phyloP scores from a whole-genome alignment of 92 coral and sea anemone species.

The Meandrina meandrites region DNA sequence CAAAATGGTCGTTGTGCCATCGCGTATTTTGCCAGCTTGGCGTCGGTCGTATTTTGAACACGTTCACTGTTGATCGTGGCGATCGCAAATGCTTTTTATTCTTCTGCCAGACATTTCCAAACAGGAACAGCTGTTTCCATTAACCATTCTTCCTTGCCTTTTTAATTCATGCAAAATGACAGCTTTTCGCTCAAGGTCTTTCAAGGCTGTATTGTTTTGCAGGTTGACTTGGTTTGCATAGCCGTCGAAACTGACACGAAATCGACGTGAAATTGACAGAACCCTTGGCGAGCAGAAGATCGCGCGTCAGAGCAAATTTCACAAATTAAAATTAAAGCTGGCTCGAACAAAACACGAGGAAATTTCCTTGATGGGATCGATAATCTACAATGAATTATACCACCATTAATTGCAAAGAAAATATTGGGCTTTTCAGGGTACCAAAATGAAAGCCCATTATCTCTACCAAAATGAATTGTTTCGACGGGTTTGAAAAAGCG shows the following conservation, averaged over 20 bases:
- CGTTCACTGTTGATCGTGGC: not conserved
- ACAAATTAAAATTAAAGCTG: slow-evolving; percentile 11
- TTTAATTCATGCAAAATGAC: slow-evolving; percentile 40
- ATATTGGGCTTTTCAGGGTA: not conserved
- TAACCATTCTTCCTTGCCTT: slow-evolving; percentile 13
- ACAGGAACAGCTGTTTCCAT: slow-evolving; percentile 27
- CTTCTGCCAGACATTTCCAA: slow-evolving; percentile 5
- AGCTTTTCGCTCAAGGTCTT: slow-evolving; percentile 39
- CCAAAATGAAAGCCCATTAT: not conserved
- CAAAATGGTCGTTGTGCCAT: not conserved
- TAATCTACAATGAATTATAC: not conserved
- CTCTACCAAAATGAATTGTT: not conserved
- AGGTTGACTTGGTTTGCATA: not conserved
- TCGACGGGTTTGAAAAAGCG: not conserved
- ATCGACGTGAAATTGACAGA: slow-evolving; percentile 18
- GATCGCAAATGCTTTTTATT: not conserved
- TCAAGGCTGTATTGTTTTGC: not conserved
- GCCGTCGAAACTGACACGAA: slow-evolving; percentile 11
- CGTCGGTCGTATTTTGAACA: not conserved
- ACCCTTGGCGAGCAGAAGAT: not conserved
- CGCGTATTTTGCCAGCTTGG: not conserved
- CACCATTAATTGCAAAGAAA: not conserved
- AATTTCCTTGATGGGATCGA: not conserved
- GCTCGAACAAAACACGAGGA: not conserved
- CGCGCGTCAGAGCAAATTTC: not conserved